A percentile compares a stretch with the other conserved stretches of the same genome.
phyloP scores from a whole-genome alignment of 2,113 vertebrate species.

The Epinephelus moara region DNA sequence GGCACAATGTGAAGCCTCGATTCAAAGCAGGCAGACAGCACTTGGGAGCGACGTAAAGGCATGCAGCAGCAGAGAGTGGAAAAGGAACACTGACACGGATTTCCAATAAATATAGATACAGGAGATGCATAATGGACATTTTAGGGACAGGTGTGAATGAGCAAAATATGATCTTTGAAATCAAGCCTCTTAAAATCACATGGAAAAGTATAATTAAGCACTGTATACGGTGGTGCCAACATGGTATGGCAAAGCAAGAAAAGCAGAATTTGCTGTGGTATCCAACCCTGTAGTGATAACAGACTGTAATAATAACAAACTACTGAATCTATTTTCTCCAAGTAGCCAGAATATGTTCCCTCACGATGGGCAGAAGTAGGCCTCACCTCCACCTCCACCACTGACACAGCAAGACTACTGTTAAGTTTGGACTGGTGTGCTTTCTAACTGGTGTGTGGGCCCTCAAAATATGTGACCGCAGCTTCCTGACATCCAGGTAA shows the following conservation, averaged over 20 bases:
- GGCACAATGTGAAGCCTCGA: background rate
- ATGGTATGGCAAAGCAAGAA: background rate
- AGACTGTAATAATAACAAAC: background rate
- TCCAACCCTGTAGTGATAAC: background rate
- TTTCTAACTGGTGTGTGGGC: background rate
- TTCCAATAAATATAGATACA: constrained; percentile 56
- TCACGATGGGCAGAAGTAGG: background rate
- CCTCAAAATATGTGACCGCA: background rate
- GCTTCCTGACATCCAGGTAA: background rate
- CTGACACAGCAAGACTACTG: constrained; percentile 14
- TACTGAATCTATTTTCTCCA: background rate
- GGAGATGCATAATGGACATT: constrained; percentile 55
- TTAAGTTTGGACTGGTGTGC: background rate
- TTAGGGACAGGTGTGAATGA: constrained; percentile 55
- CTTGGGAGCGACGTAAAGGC: constrained; percentile 22
- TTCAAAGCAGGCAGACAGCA: constrained; percentile 29
- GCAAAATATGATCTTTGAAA: constrained; percentile 21
- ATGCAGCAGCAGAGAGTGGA: constrained; percentile 36
- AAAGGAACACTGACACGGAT: constrained; percentile 27
- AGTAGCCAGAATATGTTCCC: background rate
- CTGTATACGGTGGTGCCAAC: background rate
- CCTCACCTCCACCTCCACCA: constrained; percentile 4
- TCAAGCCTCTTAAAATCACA: constrained; percentile 18
- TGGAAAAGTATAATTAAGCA: constrained; percentile 10
- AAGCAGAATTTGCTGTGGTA: background rate